Percentiles rank a stretch among this genome's conserved stretches.
Conservation (phyloP, 23 tunicate species). For the Trididemnum miniatum region DNA sequence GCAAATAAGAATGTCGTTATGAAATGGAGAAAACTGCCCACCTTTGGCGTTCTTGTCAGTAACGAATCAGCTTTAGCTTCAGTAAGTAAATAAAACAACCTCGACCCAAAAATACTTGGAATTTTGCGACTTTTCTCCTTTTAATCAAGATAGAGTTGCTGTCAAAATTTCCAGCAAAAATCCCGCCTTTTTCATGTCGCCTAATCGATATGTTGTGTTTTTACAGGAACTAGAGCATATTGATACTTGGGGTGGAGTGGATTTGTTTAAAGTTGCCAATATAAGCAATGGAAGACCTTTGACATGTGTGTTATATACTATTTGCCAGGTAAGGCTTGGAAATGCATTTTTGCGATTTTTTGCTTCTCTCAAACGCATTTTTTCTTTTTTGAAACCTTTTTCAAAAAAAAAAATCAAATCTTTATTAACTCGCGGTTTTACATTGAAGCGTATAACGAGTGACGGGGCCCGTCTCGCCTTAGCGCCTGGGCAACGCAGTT, state of each 20-base stretch:
- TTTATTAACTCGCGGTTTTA: too few relatives aligned
- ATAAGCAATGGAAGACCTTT: constrained; percentile 76
- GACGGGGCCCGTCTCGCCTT: too few relatives aligned
- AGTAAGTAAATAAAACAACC: constrained; percentile 20
- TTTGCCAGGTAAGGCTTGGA: constrained; percentile 75
- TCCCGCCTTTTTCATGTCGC: not conserved
- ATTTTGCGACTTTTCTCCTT: not conserved
- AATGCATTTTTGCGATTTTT: too few relatives aligned
- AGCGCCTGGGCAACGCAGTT: too few relatives aligned
- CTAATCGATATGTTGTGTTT: not conserved
- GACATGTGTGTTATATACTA: constrained; percentile 59
- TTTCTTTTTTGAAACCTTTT: too few relatives aligned
- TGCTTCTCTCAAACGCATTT: too few relatives aligned
- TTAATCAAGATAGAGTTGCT: not conserved
- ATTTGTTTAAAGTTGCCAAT: constrained; percentile 78
- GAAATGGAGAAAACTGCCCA: constrained; percentile 67
- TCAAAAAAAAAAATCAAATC: too few relatives aligned
- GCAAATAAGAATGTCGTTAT: constrained; percentile 34
- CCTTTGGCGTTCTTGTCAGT: constrained; percentile 73
- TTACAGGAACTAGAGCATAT: constrained; percentile 68
- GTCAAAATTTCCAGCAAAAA: not conserved
- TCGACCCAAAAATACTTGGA: not conserved
- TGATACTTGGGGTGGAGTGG: constrained; percentile 81
- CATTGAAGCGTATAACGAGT: too few relatives aligned
- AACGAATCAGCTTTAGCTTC: constrained; percentile 76